Evolutionary conservation across 2,113 vertebrate genomes (phyloP), one percentile per base, ranked within the genome.

Genomic region (Gallinago media): DNA sequence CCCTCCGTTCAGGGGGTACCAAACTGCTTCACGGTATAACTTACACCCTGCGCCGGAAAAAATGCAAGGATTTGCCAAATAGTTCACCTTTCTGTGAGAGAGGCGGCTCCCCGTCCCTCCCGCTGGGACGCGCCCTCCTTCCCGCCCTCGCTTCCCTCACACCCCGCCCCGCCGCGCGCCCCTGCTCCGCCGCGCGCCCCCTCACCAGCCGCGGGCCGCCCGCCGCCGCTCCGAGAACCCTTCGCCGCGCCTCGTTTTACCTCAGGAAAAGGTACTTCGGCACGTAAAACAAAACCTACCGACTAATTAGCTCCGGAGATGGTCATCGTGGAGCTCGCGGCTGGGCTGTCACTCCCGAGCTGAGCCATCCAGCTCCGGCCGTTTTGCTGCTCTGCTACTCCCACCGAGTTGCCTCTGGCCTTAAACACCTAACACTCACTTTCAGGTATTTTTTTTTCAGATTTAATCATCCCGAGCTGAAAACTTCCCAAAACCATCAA

Each of bases 161-260:
- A 8, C 54, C 27, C 5, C 38, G 38, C 38, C 40, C 62, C 6
- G 3, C 46, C 2, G 1, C 17, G 16, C 44, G 44, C 44, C 44
- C 7, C 23, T 13, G 12, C 38, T 38, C 62, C 6, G 3, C 46
- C 2, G 1, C 17, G 16, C 44, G 44, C 44, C 44, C 3, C 7
- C 26, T 13, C 14, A n/a, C 66, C 19, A 6, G 40, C 46, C 4
- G 12, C 11, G 26, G 38, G 32, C 20, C 2, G 7, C 2, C 1
- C 18, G 16, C 16, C 46, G 0, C 6, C 3, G 32, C 17, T 6
- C 22, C 0, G 3, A 21, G 5, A 32, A 32, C 15, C 15, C 8
- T 72, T 25, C 17, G 1, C 12, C 0, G 3, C 0, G 8, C 18
- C 9, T 40, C 38, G 0, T 22, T 68, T 87, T 61, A 85, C 40